Conservation (phyloP, 2,797 vertebrate species). For the Cirrhinus molitorella region DNA sequence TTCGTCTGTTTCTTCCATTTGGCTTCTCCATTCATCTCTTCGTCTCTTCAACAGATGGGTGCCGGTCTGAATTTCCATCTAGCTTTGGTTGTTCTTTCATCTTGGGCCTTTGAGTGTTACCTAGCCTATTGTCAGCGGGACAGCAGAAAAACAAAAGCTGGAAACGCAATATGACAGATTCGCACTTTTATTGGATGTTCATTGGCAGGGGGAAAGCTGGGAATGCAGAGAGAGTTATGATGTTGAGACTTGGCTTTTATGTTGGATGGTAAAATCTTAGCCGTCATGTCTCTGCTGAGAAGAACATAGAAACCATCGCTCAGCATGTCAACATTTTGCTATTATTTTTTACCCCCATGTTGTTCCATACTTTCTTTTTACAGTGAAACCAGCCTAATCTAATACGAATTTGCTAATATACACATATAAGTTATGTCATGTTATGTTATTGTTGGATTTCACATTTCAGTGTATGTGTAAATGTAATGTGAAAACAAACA, state of each 20-base stretch:
- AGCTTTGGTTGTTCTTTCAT: constrained; percentile 40
- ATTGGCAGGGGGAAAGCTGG: background rate
- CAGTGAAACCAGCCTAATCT: background rate
- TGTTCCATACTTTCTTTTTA: background rate
- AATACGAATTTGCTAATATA: background rate
- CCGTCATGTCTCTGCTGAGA: background rate
- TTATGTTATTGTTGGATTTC: too few species aligned
- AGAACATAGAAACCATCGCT: background rate
- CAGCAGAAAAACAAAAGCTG: constrained; percentile 7
- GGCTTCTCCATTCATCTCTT: constrained; percentile 68
- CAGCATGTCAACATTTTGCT: background rate
- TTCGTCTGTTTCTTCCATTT: constrained; percentile 71
- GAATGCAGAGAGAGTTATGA: constrained; percentile 6
- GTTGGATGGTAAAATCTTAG: background rate
- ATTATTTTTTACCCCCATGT: background rate
- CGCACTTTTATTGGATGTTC: constrained; percentile 16
- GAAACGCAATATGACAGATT: constrained; percentile 36
- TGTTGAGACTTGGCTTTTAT: constrained; percentile 3
- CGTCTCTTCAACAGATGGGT: constrained; percentile 61
- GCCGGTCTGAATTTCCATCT: constrained; percentile 49
- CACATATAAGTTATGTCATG: too few species aligned
- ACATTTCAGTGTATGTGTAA: too few species aligned
- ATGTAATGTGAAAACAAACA: too few species aligned
- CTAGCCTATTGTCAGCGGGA: constrained; percentile 27
- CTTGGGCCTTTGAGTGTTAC: constrained; percentile 38